phyloP scores from a whole-genome alignment of 2,113 vertebrate species.

The Romanogobio albipinnatus region DNA sequence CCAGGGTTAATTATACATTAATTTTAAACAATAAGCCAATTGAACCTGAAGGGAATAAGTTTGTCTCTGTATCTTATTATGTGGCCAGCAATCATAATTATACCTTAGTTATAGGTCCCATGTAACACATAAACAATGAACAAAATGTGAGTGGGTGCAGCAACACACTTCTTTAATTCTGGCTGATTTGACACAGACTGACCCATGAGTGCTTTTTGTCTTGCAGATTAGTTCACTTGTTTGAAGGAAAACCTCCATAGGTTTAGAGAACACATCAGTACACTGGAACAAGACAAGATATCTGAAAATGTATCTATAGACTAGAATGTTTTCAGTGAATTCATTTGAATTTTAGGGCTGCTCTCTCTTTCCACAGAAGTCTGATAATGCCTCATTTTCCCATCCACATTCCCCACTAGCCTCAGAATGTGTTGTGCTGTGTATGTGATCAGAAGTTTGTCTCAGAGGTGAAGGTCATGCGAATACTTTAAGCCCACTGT shows the following conservation, averaged over 20 bases:
- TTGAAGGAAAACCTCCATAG: not conserved
- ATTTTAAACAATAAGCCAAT: not conserved
- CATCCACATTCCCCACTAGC: constrained; percentile 42
- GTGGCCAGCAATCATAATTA: not conserved
- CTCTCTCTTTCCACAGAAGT: constrained; percentile 41
- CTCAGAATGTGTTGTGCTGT: not conserved
- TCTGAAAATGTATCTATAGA: not conserved
- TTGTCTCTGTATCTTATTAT: not conserved
- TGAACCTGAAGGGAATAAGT: not conserved
- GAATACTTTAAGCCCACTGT: constrained; percentile 23
- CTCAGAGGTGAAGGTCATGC: not conserved
- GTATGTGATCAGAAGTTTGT: constrained; percentile 54
- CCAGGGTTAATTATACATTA: not conserved
- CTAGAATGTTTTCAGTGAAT: not conserved
- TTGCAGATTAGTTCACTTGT: not conserved
- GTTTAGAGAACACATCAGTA: not conserved
- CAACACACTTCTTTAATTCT: not conserved
- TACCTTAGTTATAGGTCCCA: not conserved
- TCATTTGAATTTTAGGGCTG: not conserved
- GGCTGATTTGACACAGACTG: not conserved
- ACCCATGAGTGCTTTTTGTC: not conserved
- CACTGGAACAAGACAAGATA: too few species aligned
- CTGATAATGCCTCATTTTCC: constrained; percentile 34
- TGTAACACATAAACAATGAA: not conserved
- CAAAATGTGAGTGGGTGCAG: not conserved